Evolutionary conservation across 1,140 invertebrate species (phyloP), one percentile per base, ranked within the genome.

Genomic region (Scylla paramamosain): DNA sequence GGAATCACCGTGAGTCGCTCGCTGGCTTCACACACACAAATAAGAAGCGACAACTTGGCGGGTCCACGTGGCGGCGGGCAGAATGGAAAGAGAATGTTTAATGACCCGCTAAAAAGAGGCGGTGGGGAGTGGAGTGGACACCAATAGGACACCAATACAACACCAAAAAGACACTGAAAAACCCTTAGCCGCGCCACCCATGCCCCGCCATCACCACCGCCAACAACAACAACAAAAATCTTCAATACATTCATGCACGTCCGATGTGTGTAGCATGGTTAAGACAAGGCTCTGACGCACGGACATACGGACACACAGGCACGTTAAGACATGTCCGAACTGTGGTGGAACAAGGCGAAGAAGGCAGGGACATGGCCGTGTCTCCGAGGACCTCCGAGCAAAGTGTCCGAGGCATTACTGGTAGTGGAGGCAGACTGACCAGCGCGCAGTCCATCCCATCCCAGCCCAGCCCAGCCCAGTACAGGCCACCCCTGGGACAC

Each of bases 11-110:
- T 14, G 14, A 48, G 14, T 48, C 46, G 46, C 6, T 48, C 46
- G 4, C 46, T 7, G 46, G 6, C 46, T 4, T 48, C 46, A 48
- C 46, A 48, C 46, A 59, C 10, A 59, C 52, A 59, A 20, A 59
- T 59, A 59, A 59, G 16, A 59, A 59, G 52, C 52, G 52, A 59
- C 52, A 20, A 20, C 52, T 59, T 59, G 52, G 12, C 52, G 52
- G 39, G 93, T 94, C 87, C 67, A 89, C 93, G 87, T 94, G 52
- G 87, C 48, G 52, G 87, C 93, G 52, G 59, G 32, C 87, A 88
- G 93, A 94, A 90, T 90, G 86, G 93, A 94, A 94, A 94, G 93
- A 82, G 93, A 94, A 94, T 94, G 87, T 90, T 94, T 94, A 94
- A 94, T 94, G 93, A 94, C 88, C 52, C 93, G 93, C 93, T 94